phyloP scores from a whole-genome alignment of 2,797 vertebrate genomes.

The Typhlichthys eigenmanni region DNA sequence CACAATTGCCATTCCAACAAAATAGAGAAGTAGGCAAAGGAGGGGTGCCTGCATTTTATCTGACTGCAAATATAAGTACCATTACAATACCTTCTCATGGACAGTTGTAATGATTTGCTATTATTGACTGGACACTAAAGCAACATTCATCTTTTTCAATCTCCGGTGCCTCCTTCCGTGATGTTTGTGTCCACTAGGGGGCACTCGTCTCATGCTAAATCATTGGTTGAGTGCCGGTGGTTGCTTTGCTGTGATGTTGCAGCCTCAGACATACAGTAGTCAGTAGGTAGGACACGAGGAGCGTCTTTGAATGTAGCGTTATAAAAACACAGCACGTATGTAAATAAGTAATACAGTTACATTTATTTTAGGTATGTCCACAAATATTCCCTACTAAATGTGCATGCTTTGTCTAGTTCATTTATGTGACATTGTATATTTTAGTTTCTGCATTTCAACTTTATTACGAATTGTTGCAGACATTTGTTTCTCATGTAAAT shows the following conservation, averaged over 20 bases:
- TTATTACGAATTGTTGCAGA: neutral
- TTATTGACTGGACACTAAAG: conserved; percentile 61
- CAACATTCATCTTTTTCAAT: conserved; percentile 51
- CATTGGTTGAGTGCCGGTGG: conserved; percentile 29
- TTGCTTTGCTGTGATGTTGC: conserved; percentile 28
- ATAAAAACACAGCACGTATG: too few relatives aligned
- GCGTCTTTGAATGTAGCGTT: conserved; percentile 41
- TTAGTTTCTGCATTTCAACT: conserved; percentile 5
- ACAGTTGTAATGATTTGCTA: conserved; percentile 67
- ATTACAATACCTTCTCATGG: conserved; percentile 35
- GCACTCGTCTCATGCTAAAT: conserved; percentile 79
- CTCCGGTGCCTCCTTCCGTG: conserved; percentile 15
- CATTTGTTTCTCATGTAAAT: conserved; percentile 13
- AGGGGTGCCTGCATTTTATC: conserved; percentile 13
- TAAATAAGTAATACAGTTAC: too few relatives aligned
- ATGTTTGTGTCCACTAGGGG: conserved; percentile 70
- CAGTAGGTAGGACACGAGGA: conserved; percentile 37
- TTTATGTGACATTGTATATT: conserved; percentile 5
- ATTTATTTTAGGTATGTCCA: too few relatives aligned
- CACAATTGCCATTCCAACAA: neutral
- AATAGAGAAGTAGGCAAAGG: conserved; percentile 29
- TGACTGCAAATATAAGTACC: conserved; percentile 29
- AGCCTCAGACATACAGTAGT: conserved; percentile 44
- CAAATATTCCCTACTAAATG: too few relatives aligned
- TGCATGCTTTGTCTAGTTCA: neutral